Base-by-base conservation (phyloP, 2,113 vertebrate species). In the Coracopsis vasa region DNA sequence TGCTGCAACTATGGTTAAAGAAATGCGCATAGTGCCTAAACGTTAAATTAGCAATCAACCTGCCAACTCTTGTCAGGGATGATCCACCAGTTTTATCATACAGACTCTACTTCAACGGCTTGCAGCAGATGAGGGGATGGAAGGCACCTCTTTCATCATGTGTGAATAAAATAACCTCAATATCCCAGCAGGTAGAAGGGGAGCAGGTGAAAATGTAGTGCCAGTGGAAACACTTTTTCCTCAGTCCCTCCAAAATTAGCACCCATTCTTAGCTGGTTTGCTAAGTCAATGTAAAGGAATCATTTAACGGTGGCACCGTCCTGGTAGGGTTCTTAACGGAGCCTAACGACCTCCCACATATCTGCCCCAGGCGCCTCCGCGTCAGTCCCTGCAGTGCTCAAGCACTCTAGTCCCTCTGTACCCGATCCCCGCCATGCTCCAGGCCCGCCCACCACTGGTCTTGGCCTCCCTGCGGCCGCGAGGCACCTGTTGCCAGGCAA, bases 391-490 rank as follows among this genome's bases (percentile, higher is more conserved):
- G 44, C 50, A 24, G 25, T 1, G 60, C 44, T 17, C 13, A 39
- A 39, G 45, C 6, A 14, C 29, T 19, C 47, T 28, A 0, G 4
- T 15, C 21, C 23, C 15, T 61, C 61, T 33, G 21, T 14, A 58
- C 54, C 12, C 0, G 5, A 23, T 2, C 25, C 16, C 24, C 2
- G 7, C 44, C 16, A 19, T 4, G 7, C 50, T 44, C 21, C 21
- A 3, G 53, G 11, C 9, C 21, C 1, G 11, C 8, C 13, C n/a
- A 19, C 11, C 39, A 13, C 16, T 42, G 19, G 42, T 29, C 6
- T 5, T 7, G 15, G 35, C 10, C 12, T 16, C 19, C 15, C 5
- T 3, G 19, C 2, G 2, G 20, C 33, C 3, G 13, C 6, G 10
- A 1, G 12, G 17, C 2, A 2, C 23, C 21, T 10, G 20, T 61